A percentile compares a stretch with the other conserved stretches of the same genome.
Evolutionary conservation across 2,888 invertebrate species (phyloP).

Genomic region (Emmelina monodactyla): DNA sequence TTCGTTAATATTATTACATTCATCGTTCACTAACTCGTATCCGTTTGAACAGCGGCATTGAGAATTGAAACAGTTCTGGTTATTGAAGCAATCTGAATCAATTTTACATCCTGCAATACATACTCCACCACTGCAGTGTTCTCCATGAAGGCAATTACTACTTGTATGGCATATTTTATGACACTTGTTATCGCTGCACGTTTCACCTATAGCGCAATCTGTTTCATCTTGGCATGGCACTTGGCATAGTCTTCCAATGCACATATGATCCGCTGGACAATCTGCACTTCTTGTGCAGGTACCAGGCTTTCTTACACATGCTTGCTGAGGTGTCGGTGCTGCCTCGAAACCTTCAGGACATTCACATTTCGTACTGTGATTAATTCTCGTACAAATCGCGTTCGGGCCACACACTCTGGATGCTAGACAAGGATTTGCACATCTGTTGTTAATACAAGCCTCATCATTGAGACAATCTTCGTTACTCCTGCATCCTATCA

Average conservation of each 20-base stretch:
- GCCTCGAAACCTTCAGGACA: constrained; percentile 88
- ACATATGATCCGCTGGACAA: constrained; percentile 80
- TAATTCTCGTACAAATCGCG: constrained; percentile 77
- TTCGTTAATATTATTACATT: constrained; percentile 86
- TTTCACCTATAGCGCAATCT: constrained; percentile 84
- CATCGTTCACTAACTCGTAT: constrained; percentile 74
- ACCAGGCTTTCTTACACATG: constrained; percentile 83
- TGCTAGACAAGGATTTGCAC: constrained; percentile 81
- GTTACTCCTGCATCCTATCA: constrained; percentile 84
- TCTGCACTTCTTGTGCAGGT: constrained; percentile 72
- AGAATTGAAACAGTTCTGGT: constrained; percentile 77
- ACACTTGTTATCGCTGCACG: constrained; percentile 80
- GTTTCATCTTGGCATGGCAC: constrained; percentile 77
- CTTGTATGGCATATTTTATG: constrained; percentile 88
- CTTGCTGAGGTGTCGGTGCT: constrained; percentile 86
- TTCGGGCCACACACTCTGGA: constrained; percentile 85
- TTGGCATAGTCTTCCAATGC: constrained; percentile 80
- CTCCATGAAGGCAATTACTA: constrained; percentile 89
- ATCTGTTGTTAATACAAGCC: constrained; percentile 85
- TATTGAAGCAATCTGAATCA: constrained; percentile 80
- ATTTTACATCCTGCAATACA: constrained; percentile 85
- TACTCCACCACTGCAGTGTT: constrained; percentile 82
- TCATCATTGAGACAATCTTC: constrained; percentile 79
- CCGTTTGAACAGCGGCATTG: constrained; percentile 82
- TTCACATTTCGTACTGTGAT: constrained; percentile 79